Conservation (phyloP, 2,113 vertebrate genomes). For the Illadopsis cleaveri region DNA sequence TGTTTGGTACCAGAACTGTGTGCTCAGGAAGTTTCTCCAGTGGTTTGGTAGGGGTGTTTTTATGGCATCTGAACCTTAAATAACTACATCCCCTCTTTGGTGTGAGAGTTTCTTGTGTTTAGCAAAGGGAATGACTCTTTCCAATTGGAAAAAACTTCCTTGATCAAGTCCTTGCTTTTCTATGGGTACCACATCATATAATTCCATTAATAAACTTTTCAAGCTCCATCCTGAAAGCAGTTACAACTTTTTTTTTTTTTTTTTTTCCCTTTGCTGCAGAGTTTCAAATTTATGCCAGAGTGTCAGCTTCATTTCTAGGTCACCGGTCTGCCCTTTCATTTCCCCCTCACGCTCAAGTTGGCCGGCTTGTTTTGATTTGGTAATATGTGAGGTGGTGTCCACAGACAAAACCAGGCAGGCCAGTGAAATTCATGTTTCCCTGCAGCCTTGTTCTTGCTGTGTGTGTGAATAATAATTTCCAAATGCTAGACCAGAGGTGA, state of each 20-base stretch:
- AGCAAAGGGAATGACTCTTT: neutral
- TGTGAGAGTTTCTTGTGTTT: neutral
- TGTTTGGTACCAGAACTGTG: neutral
- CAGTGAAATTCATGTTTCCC: constrained; percentile 35
- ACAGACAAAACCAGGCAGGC: constrained; percentile 49
- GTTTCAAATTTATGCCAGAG: constrained; percentile 5
- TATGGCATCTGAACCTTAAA: neutral
- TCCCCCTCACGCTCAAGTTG: constrained; percentile 20
- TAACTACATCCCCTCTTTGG: neutral
- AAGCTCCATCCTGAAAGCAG: neutral
- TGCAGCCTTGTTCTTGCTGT: constrained; percentile 18
- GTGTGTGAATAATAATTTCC: constrained; percentile 35
- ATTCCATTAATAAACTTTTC: neutral
- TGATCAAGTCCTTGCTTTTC: neutral
- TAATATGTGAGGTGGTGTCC: constrained; percentile 43
- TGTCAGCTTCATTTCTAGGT: constrained; percentile 51
- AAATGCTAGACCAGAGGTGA: constrained; percentile 22
- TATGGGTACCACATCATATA: neutral
- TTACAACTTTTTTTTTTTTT: neutral
- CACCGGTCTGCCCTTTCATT: constrained; percentile 48
- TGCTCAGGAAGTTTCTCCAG: neutral
- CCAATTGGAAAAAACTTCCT: neutral
- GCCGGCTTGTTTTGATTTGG: constrained; percentile 55
- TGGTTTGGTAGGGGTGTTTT: neutral
- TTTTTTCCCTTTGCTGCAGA: neutral